Evolutionary conservation across 1,140 invertebrate genomes (phyloP).

Genomic region (Drosophila kohkoa): DNA sequence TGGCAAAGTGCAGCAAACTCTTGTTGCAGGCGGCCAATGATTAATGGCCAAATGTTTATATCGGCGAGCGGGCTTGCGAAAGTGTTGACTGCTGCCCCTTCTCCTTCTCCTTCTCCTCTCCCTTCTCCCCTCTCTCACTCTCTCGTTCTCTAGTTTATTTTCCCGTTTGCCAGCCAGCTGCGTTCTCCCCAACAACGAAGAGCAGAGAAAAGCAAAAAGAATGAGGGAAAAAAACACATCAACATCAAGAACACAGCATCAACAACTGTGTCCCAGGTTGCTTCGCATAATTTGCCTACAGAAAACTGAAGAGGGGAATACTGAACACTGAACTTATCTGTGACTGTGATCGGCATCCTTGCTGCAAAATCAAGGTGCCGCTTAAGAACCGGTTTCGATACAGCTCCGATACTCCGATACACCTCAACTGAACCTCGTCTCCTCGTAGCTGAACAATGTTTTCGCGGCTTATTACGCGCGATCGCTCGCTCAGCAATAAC

Average conservation of each 20-base stretch:
- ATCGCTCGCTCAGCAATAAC: slow-evolving; percentile 55
- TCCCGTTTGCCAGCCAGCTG: background rate
- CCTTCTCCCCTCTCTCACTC: background rate
- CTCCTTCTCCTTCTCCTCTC: background rate
- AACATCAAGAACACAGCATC: background rate
- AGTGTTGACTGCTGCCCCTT: slow-evolving; percentile 48
- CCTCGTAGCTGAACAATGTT: slow-evolving; percentile 74
- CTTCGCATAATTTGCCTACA: slow-evolving; percentile 55
- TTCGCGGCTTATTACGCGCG: slow-evolving; percentile 81
- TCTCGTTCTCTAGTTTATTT: no score
- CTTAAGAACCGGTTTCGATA: slow-evolving; percentile 42
- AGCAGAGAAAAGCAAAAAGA: no score
- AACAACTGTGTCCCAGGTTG: slow-evolving; percentile 27
- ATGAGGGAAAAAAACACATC: background rate
- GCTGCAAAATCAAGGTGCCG: slow-evolving; percentile 54
- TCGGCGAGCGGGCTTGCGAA: slow-evolving; percentile 38
- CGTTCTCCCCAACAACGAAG: background rate
- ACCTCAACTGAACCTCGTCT: no score
- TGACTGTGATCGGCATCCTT: slow-evolving; percentile 46
- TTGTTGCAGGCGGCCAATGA: slow-evolving; percentile 54
- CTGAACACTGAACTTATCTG: slow-evolving; percentile 28
- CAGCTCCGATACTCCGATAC: slow-evolving; percentile 41
- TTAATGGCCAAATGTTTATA: slow-evolving; percentile 54
- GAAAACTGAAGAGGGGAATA: slow-evolving; percentile 9
- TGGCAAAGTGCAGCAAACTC: slow-evolving; percentile 37